Percentiles rank a stretch among this genome's conserved stretches.
These are phyloP conservation scores for Poecilobothrus nobilitatus DNA, from an alignment of 2,888 invertebrate species.

Conservation along the genomic window DNA sequence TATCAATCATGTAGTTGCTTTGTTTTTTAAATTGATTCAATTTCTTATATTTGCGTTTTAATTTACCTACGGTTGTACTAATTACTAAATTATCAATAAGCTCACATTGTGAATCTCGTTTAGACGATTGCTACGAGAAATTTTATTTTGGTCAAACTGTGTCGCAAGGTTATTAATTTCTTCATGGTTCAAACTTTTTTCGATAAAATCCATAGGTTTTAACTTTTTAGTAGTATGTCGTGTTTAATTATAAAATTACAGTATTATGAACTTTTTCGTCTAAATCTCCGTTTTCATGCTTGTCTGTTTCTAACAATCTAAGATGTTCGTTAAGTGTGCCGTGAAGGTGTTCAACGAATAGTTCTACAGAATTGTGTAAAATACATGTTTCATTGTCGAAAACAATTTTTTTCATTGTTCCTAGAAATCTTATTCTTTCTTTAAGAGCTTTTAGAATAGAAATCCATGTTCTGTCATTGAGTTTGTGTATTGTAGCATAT, in stretches of 20 bases:
- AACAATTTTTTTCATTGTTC: too few species aligned
- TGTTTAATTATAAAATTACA: not conserved
- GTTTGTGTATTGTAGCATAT: conserved; percentile 9
- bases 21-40: not conserved
- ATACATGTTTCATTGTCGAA: too few species aligned
- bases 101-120: not conserved
- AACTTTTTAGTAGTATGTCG: not conserved
- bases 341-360: conserved; percentile 12
- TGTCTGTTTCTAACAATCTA: conserved; percentile 7
- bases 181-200: not conserved
- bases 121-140: not conserved
- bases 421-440: conserved; percentile 3
- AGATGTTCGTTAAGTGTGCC: conserved; percentile 7
- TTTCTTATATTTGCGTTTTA: not conserved
- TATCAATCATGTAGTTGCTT: not conserved
- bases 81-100: not conserved
- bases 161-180: conserved; percentile 7
- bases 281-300: not conserved
- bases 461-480: conserved; percentile 10
- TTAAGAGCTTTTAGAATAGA: conserved; percentile 16
- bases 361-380: conserved; percentile 12
- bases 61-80: not conserved
- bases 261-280: not conserved
- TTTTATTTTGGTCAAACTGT: conserved; percentile 5
- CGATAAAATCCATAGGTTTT: not conserved